Percentiles rank a stretch among this genome's conserved stretches.
These are phyloP conservation scores for Hylaeus anthracinus DNA, from an alignment of 1,140 invertebrate species.

Conservation along the genomic window DNA sequence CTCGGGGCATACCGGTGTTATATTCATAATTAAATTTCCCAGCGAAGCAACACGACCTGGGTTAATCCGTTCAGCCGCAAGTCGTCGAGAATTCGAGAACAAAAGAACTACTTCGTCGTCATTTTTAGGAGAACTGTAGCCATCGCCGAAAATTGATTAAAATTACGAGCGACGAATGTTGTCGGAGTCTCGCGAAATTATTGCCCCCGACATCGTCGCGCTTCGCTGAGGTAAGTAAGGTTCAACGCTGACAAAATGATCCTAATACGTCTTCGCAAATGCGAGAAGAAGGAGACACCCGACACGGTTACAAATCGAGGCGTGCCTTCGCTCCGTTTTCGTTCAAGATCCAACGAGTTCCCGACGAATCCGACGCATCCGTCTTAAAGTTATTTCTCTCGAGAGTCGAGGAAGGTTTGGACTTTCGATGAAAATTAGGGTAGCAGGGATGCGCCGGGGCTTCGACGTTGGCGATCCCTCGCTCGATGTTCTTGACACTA, in stretches of 20 bases:
- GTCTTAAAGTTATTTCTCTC: background rate
- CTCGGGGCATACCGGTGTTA: too few relatives aligned
- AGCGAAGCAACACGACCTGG: too few relatives aligned
- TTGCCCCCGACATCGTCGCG: background rate
- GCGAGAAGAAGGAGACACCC: background rate
- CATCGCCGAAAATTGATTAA: too few relatives aligned
- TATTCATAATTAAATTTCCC: too few relatives aligned
- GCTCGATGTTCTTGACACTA: background rate
- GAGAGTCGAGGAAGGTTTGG: too few relatives aligned
- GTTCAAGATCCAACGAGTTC: background rate
- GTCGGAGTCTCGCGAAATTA: too few relatives aligned
- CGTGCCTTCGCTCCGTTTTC: background rate
- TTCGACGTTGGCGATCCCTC: background rate
- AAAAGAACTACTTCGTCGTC: too few relatives aligned
- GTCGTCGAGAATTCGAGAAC: too few relatives aligned
- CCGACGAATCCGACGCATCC: background rate
- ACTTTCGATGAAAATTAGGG: constrained; percentile 12
- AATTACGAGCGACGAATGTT: too few relatives aligned
- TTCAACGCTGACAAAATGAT: background rate
- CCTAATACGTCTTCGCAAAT: background rate
- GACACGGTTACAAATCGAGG: constrained; percentile 18
- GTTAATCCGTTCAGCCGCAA: too few relatives aligned
- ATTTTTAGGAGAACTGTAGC: too few relatives aligned
- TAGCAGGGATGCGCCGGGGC: background rate
- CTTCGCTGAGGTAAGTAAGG: background rate